Conservation (phyloP, 2,888 invertebrate species). For the Lithophane semibrunnea region DNA sequence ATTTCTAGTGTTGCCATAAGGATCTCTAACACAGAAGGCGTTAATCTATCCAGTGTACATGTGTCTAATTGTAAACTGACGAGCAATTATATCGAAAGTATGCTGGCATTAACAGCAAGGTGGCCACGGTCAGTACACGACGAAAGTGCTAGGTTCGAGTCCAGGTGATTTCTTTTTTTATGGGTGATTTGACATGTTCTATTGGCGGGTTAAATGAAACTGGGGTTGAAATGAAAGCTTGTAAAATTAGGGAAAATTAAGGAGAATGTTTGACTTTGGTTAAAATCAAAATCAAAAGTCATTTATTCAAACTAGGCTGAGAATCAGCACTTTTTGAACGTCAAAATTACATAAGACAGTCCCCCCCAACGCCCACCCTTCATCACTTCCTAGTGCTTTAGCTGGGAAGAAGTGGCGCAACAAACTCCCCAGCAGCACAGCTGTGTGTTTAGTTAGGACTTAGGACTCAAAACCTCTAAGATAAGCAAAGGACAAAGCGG, state of each 20-base stretch:
- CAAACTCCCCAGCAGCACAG: too few relatives aligned
- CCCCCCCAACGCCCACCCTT: too few relatives aligned
- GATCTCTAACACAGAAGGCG: slow-evolving; percentile 26
- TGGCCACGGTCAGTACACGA: slow-evolving; percentile 54
- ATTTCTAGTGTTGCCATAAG: background rate
- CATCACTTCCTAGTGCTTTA: too few relatives aligned
- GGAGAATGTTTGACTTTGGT: background rate
- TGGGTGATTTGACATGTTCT: slow-evolving; percentile 11
- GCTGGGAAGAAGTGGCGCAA: too few relatives aligned
- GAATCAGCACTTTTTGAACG: too few relatives aligned
- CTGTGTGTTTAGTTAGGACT: too few relatives aligned
- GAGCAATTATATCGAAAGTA: slow-evolving; percentile 53
- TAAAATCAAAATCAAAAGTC: background rate
- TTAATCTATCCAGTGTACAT: slow-evolving; percentile 44
- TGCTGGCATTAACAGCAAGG: slow-evolving; percentile 22
- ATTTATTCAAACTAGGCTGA: too few relatives aligned
- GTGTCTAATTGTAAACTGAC: slow-evolving; percentile 40
- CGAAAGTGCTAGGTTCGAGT: slow-evolving; percentile 43
- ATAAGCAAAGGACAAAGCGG: too few relatives aligned
- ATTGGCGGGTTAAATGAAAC: too few relatives aligned
- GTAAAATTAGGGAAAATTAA: background rate
- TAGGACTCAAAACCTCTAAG: too few relatives aligned
- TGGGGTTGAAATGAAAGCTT: background rate
- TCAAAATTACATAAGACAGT: too few relatives aligned
- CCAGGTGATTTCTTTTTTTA: slow-evolving; percentile 43